Base-by-base conservation (phyloP, 2,888 invertebrate genomes). In the Lasioglossum figueresi region DNA sequence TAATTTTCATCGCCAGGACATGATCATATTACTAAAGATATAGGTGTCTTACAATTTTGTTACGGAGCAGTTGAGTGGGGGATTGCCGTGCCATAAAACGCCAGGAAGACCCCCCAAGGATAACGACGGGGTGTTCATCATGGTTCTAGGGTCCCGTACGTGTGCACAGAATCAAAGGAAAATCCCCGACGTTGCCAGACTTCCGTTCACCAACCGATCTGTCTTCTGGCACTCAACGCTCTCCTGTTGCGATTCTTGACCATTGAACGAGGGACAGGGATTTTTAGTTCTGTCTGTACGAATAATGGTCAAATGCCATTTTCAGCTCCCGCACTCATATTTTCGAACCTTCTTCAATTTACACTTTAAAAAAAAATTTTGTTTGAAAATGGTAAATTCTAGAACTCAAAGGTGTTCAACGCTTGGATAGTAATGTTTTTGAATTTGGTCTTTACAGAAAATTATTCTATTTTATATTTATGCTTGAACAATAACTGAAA, bases 101-200 rank as follows among this genome's bases (percentile, higher is more conserved):
- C 31, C 63, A 19, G 31, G 19, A 31, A 31, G 31, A n/a, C n/a
- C 56, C 56, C 56, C 56, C 31, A 5, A 63, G 63, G 63, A 63
- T 63, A 63, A 63, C 31, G 31, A 63, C 63, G 63, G 31, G 31
- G 12, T 63, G 63, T 63, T 63, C 63, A 34, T 63, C 63, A 19
- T 8, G 31, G 63, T 63, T 19, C 63, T 19, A 31, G 8, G 16
- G 31, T 34, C 31, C 31, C 19, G 63, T 19, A 63, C 63, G 63
- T 63, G 63, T 63, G 63, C 63, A 27, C 63, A 8, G 31, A 63
- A 63, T 63, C 63, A 63, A 63, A 63, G 31, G 19, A 63, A 63
- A 63, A 63, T 63, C 63, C 34, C 31, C 31, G 31, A 19, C 63
- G 63, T 63, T 63, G 31, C 63, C 8, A 34, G 31, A 63, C 31